Evolutionary conservation across 2,888 invertebrate species (phyloP), one percentile per base, ranked within the genome.

Genomic region (Protodeltote pygarga): DNA sequence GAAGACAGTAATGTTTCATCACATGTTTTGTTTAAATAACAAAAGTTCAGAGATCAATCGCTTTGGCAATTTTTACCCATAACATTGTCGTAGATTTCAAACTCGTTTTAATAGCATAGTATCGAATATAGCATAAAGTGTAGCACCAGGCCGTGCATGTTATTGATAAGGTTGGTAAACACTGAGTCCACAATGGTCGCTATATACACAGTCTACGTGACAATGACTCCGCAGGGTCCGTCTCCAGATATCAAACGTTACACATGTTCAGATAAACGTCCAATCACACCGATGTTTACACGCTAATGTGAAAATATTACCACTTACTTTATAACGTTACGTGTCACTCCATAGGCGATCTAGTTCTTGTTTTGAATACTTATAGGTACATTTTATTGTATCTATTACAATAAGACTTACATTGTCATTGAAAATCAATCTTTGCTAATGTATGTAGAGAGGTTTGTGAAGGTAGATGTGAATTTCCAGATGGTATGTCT

Each of bases 131-230:
- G 73, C 83, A 71, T 24, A 4, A 29, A 49, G 63, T 81, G 52
- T 40, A 49, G 9, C 24, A 46, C 64, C n/a, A 27, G 39, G 57
- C 24, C 35, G 39, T 10, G 19, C 51, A 38, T 87, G 85, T 88
- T 89, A 87, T 88, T 88, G 90, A 91, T 91, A 90, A 90, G 81
- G 81, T 75, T 69, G 58, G 86, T 85, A 89, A 89, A 91, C 87
- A 89, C 65, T 50, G 66, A 64, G 70, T 75, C 66, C 71, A 81
- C 84, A 87, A 82, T 83, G 81, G 77, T 68, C 76, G 60, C 69
- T 73, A 74, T 79, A 74, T 72, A 71, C 47, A 63, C 67, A 73
- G 51, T 52, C 71, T 75, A 77, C 79, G 87, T 85, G 90, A 89
- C 90, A 87, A 87, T 85, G 88, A 86, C 88, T 88, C 67, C 67